phyloP scores from a whole-genome alignment of 2,797 vertebrate genomes.

The Micromesistius poutassou region DNA sequence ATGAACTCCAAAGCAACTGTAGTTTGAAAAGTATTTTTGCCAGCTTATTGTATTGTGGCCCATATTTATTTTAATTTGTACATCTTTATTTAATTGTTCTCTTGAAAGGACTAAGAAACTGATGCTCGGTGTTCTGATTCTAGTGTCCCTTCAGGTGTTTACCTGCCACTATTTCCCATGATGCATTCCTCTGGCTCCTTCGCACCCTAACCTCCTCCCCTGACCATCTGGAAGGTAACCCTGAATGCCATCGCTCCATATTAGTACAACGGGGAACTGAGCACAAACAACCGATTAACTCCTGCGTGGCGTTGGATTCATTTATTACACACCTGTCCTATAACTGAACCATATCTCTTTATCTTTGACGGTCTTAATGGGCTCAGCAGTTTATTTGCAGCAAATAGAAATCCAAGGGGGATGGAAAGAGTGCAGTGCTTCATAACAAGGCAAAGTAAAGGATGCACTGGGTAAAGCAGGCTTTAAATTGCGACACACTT shows the following conservation, averaged over 20 bases:
- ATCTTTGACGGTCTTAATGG: neutral
- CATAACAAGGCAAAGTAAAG: neutral
- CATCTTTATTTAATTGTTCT: neutral
- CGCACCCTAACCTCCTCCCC: too few relatives aligned
- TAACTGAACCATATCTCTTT: neutral
- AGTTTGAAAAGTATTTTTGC: too few relatives aligned
- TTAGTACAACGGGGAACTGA: neutral
- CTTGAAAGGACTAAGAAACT: neutral
- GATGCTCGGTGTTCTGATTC: neutral
- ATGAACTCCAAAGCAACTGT: too few relatives aligned
- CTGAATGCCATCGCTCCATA: neutral
- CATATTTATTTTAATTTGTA: neutral
- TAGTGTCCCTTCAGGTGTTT: neutral
- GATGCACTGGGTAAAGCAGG: neutral
- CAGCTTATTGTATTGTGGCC: too few relatives aligned
- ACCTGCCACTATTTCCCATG: too few relatives aligned
- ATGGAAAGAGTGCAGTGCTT: neutral
- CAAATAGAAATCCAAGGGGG: neutral
- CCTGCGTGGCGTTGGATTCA: neutral
- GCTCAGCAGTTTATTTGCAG: neutral
- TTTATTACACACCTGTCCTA: neutral
- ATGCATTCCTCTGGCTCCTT: too few relatives aligned
- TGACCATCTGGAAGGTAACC: neutral
- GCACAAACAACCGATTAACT: neutral
- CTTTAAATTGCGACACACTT: neutral